These are phyloP conservation scores for Tapirus indicus DNA, from an alignment of 2,797 vertebrate genomes.

Conservation along the genomic window DNA sequence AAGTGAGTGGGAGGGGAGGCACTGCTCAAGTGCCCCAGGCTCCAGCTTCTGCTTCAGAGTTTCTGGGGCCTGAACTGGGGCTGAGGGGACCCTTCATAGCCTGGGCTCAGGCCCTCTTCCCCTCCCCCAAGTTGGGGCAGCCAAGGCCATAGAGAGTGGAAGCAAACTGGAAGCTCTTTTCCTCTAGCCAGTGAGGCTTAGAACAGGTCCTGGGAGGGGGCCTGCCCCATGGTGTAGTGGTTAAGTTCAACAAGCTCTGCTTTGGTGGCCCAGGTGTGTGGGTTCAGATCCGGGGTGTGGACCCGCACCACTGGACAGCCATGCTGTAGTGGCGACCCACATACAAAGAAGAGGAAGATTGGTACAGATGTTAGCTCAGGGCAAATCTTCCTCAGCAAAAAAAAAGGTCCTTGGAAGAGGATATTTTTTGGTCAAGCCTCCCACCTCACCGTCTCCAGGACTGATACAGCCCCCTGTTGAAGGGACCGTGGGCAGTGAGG, in stretches of 20 bases:
- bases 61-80: not conserved
- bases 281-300: no score
- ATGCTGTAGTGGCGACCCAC: no score
- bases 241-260: no score
- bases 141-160: not conserved
- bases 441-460: not conserved
- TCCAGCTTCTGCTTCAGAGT: not conserved
- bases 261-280: no score
- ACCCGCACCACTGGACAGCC: no score
- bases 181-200: not conserved
- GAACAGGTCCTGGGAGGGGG: not conserved
- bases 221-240: no score
- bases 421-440: no score
- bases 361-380: no score
- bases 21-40: not conserved
- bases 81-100: not conserved
- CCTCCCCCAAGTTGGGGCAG: not conserved
- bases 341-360: no score
- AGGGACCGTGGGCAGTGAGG: not conserved
- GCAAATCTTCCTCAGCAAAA: no score
- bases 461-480: not conserved
- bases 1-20: not conserved
- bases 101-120: not conserved
- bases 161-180: not conserved
- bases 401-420: not conserved